Base-by-base conservation (phyloP, 2,888 invertebrate species). In the Tetrapedia diversipes region DNA sequence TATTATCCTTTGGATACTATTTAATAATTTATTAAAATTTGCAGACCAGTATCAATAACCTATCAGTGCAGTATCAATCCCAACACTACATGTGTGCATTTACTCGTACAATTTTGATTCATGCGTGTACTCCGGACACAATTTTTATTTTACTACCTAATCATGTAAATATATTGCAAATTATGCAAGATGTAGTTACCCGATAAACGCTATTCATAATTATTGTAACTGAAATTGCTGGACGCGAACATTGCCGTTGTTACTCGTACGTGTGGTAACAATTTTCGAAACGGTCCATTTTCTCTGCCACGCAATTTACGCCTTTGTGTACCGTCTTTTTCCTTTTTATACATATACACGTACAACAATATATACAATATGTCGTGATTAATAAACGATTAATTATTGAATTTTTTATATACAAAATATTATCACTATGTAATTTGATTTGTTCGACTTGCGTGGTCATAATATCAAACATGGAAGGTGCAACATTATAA, bases 111-210 rank as follows among this genome's bases (percentile, higher is more conserved):
- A 70, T 45, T 53, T 43, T 11, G 27, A 22, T 43, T 54, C 27
- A 2, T 37, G 49, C 24, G 53, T 73, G 22, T 73, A 63, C 32
- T 29, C 49, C 3, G 3, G 49, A n/a, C 24, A 32, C 19, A 54
- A 19, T 60, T 69, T 67, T 60, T 59, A 71, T 64, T 69, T 39
- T 59, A 61, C 61, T 54, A 53, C 34, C 41, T 56, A 39, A 67
- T 37, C 6, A 54, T 83, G 74, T 83, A 79, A 78, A 85, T 83
- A 84, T 8, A 45, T 70, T 60, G 32, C 70, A 49, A 71, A 70
- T 47, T 53, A 29, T 53, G 59, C 47, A 63, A 65, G 67, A 75
- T 70, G 76, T 71, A 78, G 49, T 71, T 74, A 51, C 39, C 43
- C 69, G 14, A 19, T 19, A 10, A 47, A n/a, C n/a, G n/a, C n/a